Percentiles rank a stretch among this genome's conserved stretches.
Evolutionary conservation across 2,797 vertebrate species (phyloP).

Genomic region (Clamator glandarius): DNA sequence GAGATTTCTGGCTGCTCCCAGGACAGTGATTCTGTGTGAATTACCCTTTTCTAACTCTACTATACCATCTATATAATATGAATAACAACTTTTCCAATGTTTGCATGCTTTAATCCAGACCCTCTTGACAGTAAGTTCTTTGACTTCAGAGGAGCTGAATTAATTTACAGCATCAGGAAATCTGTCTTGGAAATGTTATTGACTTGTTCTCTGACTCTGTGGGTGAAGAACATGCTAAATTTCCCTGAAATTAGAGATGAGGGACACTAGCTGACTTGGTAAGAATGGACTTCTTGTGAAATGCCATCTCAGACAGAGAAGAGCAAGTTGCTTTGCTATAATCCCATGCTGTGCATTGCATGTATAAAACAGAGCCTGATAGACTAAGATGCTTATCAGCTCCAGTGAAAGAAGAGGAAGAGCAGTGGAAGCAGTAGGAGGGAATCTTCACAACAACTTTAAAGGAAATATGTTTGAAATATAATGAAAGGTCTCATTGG

Average conservation of each 20-base stretch:
- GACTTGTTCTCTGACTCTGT: not conserved
- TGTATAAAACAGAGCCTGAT: conserved; percentile 1
- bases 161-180: not conserved
- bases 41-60: not conserved
- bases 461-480: conserved; percentile 62
- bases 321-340: conserved; percentile 5
- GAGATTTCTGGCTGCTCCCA: not conserved
- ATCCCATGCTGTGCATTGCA: not conserved
- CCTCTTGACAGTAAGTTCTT: not conserved
- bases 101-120: not conserved
- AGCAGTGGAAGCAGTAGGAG: conserved; percentile 55
- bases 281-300: not conserved
- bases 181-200: not conserved
- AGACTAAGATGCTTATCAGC: conserved; percentile 27
- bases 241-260: not conserved
- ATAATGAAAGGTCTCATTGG: conserved; percentile 50
- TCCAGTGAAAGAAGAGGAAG: conserved; percentile 37
- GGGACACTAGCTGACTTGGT: not conserved
- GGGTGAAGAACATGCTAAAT: not conserved
- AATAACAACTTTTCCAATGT: not conserved
- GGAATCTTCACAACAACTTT: conserved; percentile 53
- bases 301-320: not conserved
- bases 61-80: not conserved
- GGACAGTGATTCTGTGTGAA: not conserved
- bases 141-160: not conserved